Percentiles rank a stretch among this genome's conserved stretches.
phyloP scores from a whole-genome alignment of 2,888 invertebrate genomes.

The Helicoverpa assulta region DNA sequence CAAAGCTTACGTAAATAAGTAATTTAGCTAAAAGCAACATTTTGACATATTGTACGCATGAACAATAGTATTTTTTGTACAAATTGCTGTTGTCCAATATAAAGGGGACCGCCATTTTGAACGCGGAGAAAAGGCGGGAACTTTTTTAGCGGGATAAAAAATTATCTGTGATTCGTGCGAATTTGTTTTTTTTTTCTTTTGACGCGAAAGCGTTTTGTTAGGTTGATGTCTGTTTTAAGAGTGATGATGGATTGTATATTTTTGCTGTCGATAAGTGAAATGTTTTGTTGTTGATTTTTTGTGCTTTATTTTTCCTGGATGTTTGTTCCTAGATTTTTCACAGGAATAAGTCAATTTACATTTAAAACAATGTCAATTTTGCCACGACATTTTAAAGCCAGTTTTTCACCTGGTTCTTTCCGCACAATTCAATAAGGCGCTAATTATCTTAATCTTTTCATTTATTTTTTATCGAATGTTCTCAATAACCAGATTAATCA shows the following conservation, averaged over 20 bases:
- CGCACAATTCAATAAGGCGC: background rate
- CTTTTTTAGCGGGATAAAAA: constrained; percentile 61
- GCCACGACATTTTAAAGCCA: no score
- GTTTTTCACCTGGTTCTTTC: no score
- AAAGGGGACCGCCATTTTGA: constrained; percentile 65
- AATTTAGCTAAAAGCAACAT: constrained; percentile 76
- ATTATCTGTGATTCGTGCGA: constrained; percentile 61
- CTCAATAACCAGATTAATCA: background rate
- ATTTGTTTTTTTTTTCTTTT: constrained; percentile 60
- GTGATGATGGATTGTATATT: constrained; percentile 46
- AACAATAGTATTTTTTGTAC: constrained; percentile 81
- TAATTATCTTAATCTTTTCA: background rate
- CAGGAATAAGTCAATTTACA: background rate
- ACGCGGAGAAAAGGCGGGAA: constrained; percentile 58
- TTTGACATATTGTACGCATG: constrained; percentile 80
- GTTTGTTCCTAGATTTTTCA: constrained; percentile 1
- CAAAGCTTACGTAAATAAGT: constrained; percentile 67
- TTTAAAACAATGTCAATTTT: no score
- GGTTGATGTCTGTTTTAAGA: constrained; percentile 45
- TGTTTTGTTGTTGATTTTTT: constrained; percentile 20
- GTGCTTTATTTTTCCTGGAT: constrained; percentile 14
- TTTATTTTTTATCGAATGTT: background rate
- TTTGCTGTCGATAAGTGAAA: constrained; percentile 24
- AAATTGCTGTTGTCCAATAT: constrained; percentile 77
- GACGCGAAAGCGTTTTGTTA: constrained; percentile 42